Evolutionary conservation across 2,113 vertebrate genomes (phyloP).

Genomic region (Spea bombifrons): DNA sequence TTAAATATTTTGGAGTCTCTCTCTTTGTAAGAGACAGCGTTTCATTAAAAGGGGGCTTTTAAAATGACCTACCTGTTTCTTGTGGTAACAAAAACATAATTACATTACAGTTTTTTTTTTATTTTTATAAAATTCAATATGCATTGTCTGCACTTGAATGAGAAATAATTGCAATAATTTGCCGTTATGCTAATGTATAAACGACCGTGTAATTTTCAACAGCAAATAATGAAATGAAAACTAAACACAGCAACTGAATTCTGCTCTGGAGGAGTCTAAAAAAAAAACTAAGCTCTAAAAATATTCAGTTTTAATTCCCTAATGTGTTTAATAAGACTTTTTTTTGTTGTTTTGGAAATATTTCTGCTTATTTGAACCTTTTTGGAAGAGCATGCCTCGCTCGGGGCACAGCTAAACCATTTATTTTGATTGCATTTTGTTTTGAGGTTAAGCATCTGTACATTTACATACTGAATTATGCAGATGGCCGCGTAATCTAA

Average conservation of each 20-base stretch:
- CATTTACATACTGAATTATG: slow-evolving; percentile 40
- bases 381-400: not conserved
- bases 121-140: not conserved
- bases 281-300: not conserved
- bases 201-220: not conserved
- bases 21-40: too few species aligned
- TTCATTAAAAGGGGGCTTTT: too few species aligned
- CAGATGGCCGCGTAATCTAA: slow-evolving; percentile 34
- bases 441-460: slow-evolving; percentile 39
- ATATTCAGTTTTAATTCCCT: not conserved
- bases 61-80: too few species aligned
- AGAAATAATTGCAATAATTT: not conserved
- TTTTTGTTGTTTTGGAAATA: slow-evolving; percentile 2
- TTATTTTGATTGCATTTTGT: slow-evolving; percentile 40
- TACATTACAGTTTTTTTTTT: too few species aligned
- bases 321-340: not conserved
- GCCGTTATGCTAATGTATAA: not conserved
- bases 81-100: too few species aligned
- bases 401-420: slow-evolving; percentile 13
- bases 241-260: not conserved
- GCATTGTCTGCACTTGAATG: not conserved
- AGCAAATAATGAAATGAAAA: slow-evolving; percentile 1
- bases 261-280: not conserved
- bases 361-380: not conserved
- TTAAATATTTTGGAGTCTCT: too few species aligned